Percentiles rank a stretch among this genome's conserved stretches.
Evolutionary conservation across 1,140 invertebrate species (phyloP).

Genomic region (Drosophila kepulauana): DNA sequence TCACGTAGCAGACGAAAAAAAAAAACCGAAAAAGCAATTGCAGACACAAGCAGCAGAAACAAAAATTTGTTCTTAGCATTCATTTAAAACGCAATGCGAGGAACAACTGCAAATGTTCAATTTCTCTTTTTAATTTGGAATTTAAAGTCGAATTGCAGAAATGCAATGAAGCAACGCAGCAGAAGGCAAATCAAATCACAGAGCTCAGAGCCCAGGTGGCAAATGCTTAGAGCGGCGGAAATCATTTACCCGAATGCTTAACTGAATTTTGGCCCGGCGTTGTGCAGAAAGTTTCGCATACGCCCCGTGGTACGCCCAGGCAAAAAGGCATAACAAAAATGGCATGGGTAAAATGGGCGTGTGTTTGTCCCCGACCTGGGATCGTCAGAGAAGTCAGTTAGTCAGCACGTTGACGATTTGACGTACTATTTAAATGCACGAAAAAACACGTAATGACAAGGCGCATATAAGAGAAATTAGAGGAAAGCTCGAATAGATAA

Average conservation of each 20-base stretch:
- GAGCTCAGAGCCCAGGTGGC: slow-evolving; percentile 44
- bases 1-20: slow-evolving; percentile 71
- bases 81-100: slow-evolving; percentile 31
- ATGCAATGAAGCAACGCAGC: slow-evolving; percentile 69
- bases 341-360: slow-evolving; percentile 33
- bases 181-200: slow-evolving; percentile 10
- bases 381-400: slow-evolving; percentile 45
- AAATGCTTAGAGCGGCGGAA: slow-evolving; percentile 72
- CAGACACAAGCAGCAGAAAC: slow-evolving; percentile 32
- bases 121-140: slow-evolving; percentile 4
- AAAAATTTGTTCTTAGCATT: slow-evolving; percentile 28
- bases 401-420: slow-evolving; percentile 47
- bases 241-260: slow-evolving; percentile 65
- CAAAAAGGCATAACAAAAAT: slow-evolving; percentile 40
- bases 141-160: slow-evolving; percentile 72
- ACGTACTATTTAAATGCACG: slow-evolving; percentile 66
- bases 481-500: neutral
- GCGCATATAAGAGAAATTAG: neutral
- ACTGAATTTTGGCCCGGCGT: slow-evolving; percentile 51
- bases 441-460: slow-evolving; percentile 49
- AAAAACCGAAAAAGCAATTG: slow-evolving; percentile 29
- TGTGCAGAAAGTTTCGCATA: slow-evolving; percentile 38
- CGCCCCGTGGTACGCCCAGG: slow-evolving; percentile 32
- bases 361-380: slow-evolving; percentile 13
- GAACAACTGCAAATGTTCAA: slow-evolving; percentile 36